Base-by-base conservation (phyloP, 92 coral and sea anemone species). In the Blastomussa wellsi region DNA sequence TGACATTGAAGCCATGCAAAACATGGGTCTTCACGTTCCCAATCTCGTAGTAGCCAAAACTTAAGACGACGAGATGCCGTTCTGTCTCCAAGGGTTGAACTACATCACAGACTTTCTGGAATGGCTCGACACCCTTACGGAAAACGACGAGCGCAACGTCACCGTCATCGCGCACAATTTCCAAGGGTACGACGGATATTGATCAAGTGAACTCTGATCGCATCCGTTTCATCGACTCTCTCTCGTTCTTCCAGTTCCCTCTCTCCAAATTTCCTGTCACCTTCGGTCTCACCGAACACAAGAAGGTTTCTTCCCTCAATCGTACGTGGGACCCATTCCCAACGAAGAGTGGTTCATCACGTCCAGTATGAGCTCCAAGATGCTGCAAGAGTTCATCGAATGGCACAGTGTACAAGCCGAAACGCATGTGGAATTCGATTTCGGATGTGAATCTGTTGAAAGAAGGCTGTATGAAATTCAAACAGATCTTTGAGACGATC, bases 301-400 rank as follows among this genome's bases (percentile, higher is more conserved):
- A 55, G 24, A 87, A 75, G 37, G 87, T 78, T 3, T 48, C 32
- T 41, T 88, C 77, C 51, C 74, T 70, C 86, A 65, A 13, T n/a
- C 68, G 44, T 82, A 77, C 32, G 80, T 70, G 69, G 87, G 88
- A 1, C 77, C 86, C 0, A 3, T 82, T 20, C 84, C 91, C 1
- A 15, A 32, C 72, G 49, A 74, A 31, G 65, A 82, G 0, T 0
- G 7, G 22, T 88, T 75, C 88, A 13, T 64, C 67, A 79, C 91
- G 0, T 29, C 42, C 39, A 36, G 52, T 47, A 76, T 88, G 88
- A 7, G 52, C 17, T 22, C 37, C 9, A 28, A 68, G 17, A 59
- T 67, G 0, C 49, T 32, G 16, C 35, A 74, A 11, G 72, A 81
- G 0, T 87, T 87, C n/a, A 48, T 81, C 0, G 22, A 53, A 8